A percentile compares a stretch with the other conserved stretches of the same genome.
These are phyloP conservation scores for Drosophila santomea DNA, from an alignment of 1,140 invertebrate genomes.

Conservation along the genomic window DNA sequence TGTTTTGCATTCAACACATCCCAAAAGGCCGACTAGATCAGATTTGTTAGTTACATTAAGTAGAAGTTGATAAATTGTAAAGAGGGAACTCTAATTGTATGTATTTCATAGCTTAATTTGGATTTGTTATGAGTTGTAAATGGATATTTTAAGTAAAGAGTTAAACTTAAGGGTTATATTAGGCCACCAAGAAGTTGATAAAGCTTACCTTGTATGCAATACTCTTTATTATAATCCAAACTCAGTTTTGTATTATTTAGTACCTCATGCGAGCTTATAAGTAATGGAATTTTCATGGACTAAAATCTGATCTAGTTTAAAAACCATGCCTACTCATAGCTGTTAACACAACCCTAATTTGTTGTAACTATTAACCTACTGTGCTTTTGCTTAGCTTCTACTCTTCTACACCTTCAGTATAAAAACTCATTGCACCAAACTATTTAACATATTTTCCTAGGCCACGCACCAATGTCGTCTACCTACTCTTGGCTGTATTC, in stretches of 20 bases:
- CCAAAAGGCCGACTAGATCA: slow-evolving; percentile 18
- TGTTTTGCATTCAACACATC: slow-evolving; percentile 56
- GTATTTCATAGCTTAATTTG: neutral
- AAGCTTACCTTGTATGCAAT: too few species aligned
- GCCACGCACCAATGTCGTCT: slow-evolving; percentile 78
- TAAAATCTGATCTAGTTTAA: slow-evolving; percentile 32
- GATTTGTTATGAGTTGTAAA: neutral
- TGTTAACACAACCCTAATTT: slow-evolving; percentile 32
- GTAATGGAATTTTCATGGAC: neutral
- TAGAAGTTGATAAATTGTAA: neutral
- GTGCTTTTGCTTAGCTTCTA: slow-evolving; percentile 75
- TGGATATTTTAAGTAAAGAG: neutral
- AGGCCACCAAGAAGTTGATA: too few species aligned
- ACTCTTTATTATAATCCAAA: neutral
- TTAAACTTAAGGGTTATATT: too few species aligned
- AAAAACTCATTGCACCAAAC: slow-evolving; percentile 71
- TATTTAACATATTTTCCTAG: slow-evolving; percentile 63
- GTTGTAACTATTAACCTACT: slow-evolving; percentile 45
- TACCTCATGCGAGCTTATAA: too few species aligned
- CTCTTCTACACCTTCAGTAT: slow-evolving; percentile 34
- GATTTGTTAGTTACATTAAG: slow-evolving; percentile 1
- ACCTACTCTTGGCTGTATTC: slow-evolving; percentile 21
- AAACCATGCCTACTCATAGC: slow-evolving; percentile 31
- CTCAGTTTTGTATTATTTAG: too few species aligned
- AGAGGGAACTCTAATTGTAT: neutral